Evolutionary conservation across 2,113 vertebrate genomes (phyloP).

Genomic region (Casuarius casuarius): DNA sequence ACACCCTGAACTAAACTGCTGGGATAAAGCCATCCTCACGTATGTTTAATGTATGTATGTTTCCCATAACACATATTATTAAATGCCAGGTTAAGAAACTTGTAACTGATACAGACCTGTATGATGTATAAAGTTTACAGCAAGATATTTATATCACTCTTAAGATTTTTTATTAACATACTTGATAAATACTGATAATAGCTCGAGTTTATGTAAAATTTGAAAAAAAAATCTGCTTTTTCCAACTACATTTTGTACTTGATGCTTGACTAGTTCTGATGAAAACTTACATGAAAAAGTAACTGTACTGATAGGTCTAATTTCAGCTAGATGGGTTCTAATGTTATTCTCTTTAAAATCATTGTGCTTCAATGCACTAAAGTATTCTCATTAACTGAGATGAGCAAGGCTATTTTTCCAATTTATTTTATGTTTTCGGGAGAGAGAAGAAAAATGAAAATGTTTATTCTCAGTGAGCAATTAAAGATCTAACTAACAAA

Average conservation of each 20-base stretch:
- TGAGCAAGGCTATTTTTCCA: not conserved
- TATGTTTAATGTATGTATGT: not conserved
- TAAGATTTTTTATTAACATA: not conserved
- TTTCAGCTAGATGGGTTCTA: conserved; percentile 38
- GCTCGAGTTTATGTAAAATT: not conserved
- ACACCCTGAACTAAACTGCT: not conserved
- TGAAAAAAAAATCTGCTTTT: not conserved
- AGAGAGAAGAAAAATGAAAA: not conserved
- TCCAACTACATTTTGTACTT: not conserved
- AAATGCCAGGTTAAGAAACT: not conserved
- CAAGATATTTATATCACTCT: not conserved
- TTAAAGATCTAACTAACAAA: conserved; percentile 34
- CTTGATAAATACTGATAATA: not conserved
- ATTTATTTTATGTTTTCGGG: conserved; percentile 31
- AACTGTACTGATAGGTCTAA: conserved; percentile 29
- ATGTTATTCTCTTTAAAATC: conserved; percentile 7
- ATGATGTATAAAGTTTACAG: not conserved
- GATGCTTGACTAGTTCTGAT: not conserved
- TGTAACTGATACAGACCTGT: not conserved
- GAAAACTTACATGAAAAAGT: not conserved
- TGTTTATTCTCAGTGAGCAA: not conserved
- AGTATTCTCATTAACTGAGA: conserved; percentile 17
- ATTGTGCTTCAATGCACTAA: not conserved
- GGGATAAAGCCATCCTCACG: not conserved
- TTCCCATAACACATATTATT: not conserved